phyloP scores from a whole-genome alignment of 2,113 vertebrate genomes.

The Anhinga anhinga region DNA sequence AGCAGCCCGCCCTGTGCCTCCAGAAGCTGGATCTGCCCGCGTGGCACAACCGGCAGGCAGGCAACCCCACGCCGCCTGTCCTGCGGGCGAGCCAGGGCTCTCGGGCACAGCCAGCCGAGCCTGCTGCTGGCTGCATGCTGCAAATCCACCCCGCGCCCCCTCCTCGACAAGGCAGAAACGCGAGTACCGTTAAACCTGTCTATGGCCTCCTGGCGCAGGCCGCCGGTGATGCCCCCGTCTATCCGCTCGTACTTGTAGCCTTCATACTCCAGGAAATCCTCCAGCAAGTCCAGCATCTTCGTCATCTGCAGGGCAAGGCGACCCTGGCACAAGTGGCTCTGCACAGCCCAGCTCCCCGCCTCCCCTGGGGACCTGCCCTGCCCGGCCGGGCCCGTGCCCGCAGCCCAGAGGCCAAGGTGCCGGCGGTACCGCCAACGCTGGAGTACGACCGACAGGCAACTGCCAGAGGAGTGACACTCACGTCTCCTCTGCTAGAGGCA shows the following conservation, averaged over 20 bases:
- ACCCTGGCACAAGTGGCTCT: background rate
- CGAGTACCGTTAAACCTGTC: conserved; percentile 92
- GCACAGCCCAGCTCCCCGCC: background rate
- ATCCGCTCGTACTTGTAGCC: conserved; percentile 98
- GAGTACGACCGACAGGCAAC: background rate
- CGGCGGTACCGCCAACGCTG: fast-evolving
- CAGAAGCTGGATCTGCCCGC: background rate
- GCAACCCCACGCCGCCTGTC: fast-evolving
- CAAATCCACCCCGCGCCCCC: fast-evolving
- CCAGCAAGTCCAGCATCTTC: conserved; percentile 96
- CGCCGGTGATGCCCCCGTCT: conserved; percentile 92
- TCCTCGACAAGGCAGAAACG: background rate
- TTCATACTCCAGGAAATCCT: conserved; percentile 95
- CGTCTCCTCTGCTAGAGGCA: background rate
- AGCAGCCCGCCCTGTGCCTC: fast-evolving
- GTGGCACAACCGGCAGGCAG: fast-evolving
- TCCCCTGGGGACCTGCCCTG: background rate
- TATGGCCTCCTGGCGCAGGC: conserved; percentile 93
- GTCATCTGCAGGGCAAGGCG: conserved; percentile 84
- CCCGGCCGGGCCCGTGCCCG: fast-evolving
- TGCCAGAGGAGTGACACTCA: fast-evolving
- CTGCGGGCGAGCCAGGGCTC: fast-evolving
- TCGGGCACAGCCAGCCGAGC: fast-evolving
- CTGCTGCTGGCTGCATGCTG: background rate
- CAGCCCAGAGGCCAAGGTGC: background rate